Evolutionary conservation across 2,888 invertebrate species (phyloP), one percentile per base, ranked within the genome.

Genomic region (Epistrophe grossulariae): DNA sequence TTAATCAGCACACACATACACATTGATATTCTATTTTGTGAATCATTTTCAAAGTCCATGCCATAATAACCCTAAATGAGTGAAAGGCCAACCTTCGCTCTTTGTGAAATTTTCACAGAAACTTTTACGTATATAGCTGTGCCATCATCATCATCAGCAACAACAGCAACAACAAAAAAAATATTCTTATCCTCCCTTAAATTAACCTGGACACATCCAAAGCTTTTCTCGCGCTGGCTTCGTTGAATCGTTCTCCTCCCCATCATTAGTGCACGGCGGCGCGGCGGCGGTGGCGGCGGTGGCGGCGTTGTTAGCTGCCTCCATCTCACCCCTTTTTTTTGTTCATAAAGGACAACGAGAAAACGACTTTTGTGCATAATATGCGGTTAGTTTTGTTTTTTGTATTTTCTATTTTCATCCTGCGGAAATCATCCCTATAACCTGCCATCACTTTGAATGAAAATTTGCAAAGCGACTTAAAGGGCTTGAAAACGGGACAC

Each of bases 281-380:
- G 7, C 7, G 8, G 35, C 5, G 31, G 31, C 7, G 31, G n/a
- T n/a, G 24, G 40, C 24, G 8, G 24, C 24, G 8, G 7, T 7
- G 8, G 35, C 5, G 31, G 31, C 7, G 31, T 7, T 31, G 35
- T 9, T 35, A 9, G 35, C 5, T 19, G 52, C 52, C 24, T 2
- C 52, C 13, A 13, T 13, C 28, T 55, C 28, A 55, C 5, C 15
- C 8, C 9, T 9, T 9, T 9, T 9, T 38, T 40, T 24, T 40
- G 15, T 17, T 10, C n/a, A 35, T 52, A 60, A 76, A 84, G 48
- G 52, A 62, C 40, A 62, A 70, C 38, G 40, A 76, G 48, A 80
- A 84, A 68, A 60, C 64, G 70, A 83, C 79, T 82, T 73, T 77
- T 81, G 68, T 59, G 64, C 77, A 81, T 84, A 78, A 81, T 85